Conservation (phyloP, 2,888 invertebrate genomes). For the Ferdinandea cuprea region DNA sequence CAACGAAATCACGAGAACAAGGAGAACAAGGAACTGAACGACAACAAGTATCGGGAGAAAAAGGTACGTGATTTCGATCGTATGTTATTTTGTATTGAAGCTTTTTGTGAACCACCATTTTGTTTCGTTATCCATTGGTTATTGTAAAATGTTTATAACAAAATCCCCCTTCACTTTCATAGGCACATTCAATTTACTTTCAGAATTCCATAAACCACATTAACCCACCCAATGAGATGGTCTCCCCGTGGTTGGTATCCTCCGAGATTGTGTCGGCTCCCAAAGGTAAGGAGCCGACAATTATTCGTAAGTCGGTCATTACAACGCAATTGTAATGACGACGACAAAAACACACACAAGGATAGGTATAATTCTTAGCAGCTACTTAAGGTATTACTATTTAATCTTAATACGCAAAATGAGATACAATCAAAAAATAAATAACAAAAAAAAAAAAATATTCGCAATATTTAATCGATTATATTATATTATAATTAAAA, state of each 20-base stretch:
- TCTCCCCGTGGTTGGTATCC: constrained; percentile 93
- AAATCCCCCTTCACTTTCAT: constrained; percentile 28
- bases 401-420: constrained; percentile 50
- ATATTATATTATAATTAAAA: constrained; percentile 43
- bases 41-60: constrained; percentile 77
- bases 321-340: constrained; percentile 90
- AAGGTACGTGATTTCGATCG: constrained; percentile 78
- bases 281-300: constrained; percentile 87
- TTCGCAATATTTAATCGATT: constrained; percentile 68
- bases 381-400: constrained; percentile 66
- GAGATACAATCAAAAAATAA: constrained; percentile 66
- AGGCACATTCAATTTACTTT: constrained; percentile 77
- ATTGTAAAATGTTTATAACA: background rate
- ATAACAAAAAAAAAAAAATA: constrained; percentile 27
- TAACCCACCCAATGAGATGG: constrained; percentile 85
- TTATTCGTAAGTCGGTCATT: constrained; percentile 93
- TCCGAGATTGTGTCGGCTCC: constrained; percentile 88
- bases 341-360: background rate
- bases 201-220: constrained; percentile 84
- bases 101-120: constrained; percentile 8
- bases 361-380: constrained; percentile 22
- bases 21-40: constrained; percentile 77
- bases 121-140: constrained; percentile 9
- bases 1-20: constrained; percentile 77
- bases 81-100: background rate